Evolutionary conservation across 2,888 invertebrate species (phyloP).

Genomic region (Heliconius sara): DNA sequence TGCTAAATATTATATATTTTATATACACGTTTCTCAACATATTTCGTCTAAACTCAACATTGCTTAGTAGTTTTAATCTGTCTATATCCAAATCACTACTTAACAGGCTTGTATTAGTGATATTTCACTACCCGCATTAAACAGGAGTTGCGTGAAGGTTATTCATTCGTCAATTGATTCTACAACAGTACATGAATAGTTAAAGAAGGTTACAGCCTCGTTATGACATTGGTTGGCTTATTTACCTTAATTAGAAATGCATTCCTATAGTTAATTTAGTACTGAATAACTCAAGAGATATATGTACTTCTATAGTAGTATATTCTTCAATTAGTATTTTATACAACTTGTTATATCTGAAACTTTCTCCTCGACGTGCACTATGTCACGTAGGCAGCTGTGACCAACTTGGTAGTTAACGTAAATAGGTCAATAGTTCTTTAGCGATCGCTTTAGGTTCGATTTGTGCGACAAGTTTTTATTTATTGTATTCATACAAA

Average conservation of each 20-base stretch:
- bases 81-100: neutral
- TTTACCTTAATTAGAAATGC: constrained; percentile 18
- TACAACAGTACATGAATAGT: neutral
- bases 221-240: constrained; percentile 1
- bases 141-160: neutral
- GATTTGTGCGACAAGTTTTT: neutral
- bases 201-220: constrained; percentile 19
- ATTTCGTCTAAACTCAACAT: neutral
- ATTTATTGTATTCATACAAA: neutral
- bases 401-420: neutral
- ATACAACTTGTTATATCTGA: neutral
- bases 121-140: neutral
- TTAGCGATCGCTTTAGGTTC: neutral
- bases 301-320: neutral
- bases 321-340: neutral
- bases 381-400: constrained; percentile 4
- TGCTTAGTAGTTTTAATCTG: neutral
- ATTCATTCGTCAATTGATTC: constrained; percentile 7
- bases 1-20: neutral
- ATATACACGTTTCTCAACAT: neutral
- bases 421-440: constrained; percentile 1
- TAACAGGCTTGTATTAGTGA: neutral
- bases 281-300: neutral
- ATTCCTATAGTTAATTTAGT: neutral
- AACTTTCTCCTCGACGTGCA: constrained; percentile 4